phyloP scores from a whole-genome alignment of 2,797 vertebrate genomes.

The Lacerta bilineata region DNA sequence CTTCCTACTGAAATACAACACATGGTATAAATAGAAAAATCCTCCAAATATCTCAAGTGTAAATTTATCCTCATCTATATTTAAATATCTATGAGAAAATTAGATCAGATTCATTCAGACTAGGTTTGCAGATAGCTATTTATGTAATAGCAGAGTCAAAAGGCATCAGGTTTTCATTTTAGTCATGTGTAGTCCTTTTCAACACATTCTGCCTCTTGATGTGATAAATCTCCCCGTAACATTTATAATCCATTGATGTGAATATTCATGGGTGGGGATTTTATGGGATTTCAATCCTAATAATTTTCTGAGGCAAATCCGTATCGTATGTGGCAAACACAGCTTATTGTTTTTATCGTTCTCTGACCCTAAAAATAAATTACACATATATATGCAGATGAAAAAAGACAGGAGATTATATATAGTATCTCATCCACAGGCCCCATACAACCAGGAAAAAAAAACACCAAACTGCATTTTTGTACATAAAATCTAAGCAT shows the following conservation, averaged over 20 bases:
- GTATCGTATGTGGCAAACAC: background rate
- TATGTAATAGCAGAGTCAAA: background rate
- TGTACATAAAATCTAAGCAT: background rate
- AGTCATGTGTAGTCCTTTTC: background rate
- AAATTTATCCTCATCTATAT: background rate
- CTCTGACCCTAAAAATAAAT: background rate
- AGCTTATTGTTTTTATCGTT: background rate
- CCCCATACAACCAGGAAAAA: too few relatives aligned
- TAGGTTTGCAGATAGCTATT: background rate
- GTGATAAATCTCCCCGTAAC: background rate
- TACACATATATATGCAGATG: background rate
- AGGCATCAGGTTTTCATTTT: background rate
- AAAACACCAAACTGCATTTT: too few relatives aligned
- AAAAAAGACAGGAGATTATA: background rate
- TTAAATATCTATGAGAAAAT: background rate
- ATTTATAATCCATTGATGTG: background rate
- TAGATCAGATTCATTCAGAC: background rate
- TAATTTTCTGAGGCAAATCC: background rate
- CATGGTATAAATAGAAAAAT: background rate
- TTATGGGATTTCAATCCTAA: background rate
- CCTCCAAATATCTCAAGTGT: background rate
- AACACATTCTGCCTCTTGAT: background rate
- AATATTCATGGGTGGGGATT: background rate
- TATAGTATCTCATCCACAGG: too few relatives aligned
- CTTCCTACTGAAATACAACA: background rate